Evolutionary conservation across 2,888 invertebrate genomes (phyloP), one percentile per base, ranked within the genome.

Genomic region (Acleris cristana): DNA sequence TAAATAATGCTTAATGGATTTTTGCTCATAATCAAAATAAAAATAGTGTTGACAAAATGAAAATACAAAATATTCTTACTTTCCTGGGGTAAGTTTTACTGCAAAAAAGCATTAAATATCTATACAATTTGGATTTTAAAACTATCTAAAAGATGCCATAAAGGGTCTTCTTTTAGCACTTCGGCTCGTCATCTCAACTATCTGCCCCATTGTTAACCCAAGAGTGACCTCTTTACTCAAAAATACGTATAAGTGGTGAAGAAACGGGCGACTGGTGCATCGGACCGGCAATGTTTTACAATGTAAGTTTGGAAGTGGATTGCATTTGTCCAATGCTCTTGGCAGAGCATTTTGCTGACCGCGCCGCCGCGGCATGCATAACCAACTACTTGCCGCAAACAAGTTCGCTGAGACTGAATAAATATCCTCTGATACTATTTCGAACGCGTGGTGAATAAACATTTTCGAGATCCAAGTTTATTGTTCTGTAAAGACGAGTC

Each of bases 321-420:
- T 82, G 80, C 79, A 78, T 83, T 77, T 74, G 77, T 79, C 76
- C 79, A 79, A 80, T 82, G 83, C 79, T 80, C 80, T 84, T 83
- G 83, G 86, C 87, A 85, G 78, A 76, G 74, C 75, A 76, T 82
- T 67, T 81, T 74, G 81, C 83, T 83, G 83, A 86, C 87, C 86
- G 73, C 73, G 71, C 71, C 73, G 71, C 71, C 77, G 72, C 75
- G 80, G 83, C 77, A 83, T 83, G 87, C 85, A 86, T 86, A 86
- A 82, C 80, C 78, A 85, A 87, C 78, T 77, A 80, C 79, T 77
- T 77, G 78, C 65, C 77, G 79, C 79, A 81, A 82, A 81, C 79
- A 81, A 79, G 79, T 79, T 81, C 81, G 77, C 75, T 81, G 81
- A 85, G 78, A 83, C 81, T 79, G 82, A 85, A 85, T 85, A 86